phyloP scores from a whole-genome alignment of 2,113 vertebrate genomes.

The Macaca mulatta region DNA sequence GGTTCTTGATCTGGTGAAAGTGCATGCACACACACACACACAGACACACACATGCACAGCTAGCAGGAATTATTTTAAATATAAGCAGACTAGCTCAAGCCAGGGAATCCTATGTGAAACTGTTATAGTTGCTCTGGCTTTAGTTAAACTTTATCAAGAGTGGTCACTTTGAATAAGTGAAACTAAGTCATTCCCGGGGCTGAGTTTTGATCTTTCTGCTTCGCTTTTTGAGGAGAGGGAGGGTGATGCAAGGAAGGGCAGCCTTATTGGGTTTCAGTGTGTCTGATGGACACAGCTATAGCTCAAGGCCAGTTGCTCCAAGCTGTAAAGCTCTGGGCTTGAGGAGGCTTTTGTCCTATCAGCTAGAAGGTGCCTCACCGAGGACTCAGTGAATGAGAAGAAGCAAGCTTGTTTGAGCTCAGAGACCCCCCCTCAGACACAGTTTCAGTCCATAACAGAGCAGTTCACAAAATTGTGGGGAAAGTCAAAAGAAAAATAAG shows the following conservation, averaged over 20 bases:
- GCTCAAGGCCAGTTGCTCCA: not conserved
- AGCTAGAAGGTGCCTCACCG: not conserved
- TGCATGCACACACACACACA: not conserved
- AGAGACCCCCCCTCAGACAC: not conserved
- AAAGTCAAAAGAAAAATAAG: not conserved
- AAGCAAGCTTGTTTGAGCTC: not conserved
- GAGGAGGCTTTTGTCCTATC: not conserved
- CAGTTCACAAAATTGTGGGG: not conserved
- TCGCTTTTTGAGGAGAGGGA: not conserved
- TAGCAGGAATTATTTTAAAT: not conserved
- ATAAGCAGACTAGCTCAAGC: not conserved
- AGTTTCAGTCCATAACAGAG: not conserved
- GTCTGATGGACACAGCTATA: rapidly evolving
- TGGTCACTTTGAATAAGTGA: not conserved
- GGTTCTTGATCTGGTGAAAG: not conserved
- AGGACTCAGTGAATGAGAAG: not conserved
- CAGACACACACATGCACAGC: not conserved
- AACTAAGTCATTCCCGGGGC: not conserved
- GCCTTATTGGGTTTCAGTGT: not conserved
- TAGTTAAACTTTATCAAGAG: not conserved
- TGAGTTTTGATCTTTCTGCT: not conserved
- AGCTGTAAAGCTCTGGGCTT: not conserved
- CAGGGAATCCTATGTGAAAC: not conserved
- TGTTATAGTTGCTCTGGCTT: not conserved
- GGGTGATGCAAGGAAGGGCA: not conserved